Conservation (phyloP, 1,140 invertebrate species). For the Luehdorfia chinensis region DNA sequence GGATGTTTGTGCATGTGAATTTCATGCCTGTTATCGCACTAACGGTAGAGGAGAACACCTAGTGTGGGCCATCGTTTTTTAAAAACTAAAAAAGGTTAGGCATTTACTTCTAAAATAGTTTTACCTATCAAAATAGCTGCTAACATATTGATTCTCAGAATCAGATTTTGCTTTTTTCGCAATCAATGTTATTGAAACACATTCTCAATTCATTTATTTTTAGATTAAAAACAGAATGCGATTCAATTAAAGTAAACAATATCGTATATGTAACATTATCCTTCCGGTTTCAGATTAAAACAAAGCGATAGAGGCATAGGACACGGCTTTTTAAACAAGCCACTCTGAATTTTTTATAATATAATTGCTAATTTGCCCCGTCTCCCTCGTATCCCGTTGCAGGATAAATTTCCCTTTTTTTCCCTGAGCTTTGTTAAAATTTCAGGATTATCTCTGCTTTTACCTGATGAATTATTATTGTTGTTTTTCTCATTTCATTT, state of each 20-base stretch:
- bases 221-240: no score
- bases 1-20: no score
- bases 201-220: no score
- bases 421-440: constrained; percentile 55
- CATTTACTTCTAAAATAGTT: no score
- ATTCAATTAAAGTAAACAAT: not conserved
- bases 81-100: no score
- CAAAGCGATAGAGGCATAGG: constrained; percentile 39
- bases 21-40: no score
- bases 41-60: no score
- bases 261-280: constrained; percentile 7
- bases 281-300: constrained; percentile 21
- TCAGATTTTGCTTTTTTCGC: no score
- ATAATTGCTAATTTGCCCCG: constrained; percentile 68
- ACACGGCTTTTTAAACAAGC: constrained; percentile 42
- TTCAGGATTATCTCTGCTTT: constrained; percentile 56
- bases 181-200: no score
- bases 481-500: constrained; percentile 41
- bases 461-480: constrained; percentile 67
- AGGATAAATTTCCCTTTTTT: constrained; percentile 26
- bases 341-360: constrained; percentile 48
- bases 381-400: constrained; percentile 41
- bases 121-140: no score
- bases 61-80: no score
- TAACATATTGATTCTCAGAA: no score